Percentiles rank a stretch among this genome's conserved stretches.
These are phyloP conservation scores for Phylloscopus trochiloides DNA, from an alignment of 2,113 vertebrate species.

Conservation along the genomic window DNA sequence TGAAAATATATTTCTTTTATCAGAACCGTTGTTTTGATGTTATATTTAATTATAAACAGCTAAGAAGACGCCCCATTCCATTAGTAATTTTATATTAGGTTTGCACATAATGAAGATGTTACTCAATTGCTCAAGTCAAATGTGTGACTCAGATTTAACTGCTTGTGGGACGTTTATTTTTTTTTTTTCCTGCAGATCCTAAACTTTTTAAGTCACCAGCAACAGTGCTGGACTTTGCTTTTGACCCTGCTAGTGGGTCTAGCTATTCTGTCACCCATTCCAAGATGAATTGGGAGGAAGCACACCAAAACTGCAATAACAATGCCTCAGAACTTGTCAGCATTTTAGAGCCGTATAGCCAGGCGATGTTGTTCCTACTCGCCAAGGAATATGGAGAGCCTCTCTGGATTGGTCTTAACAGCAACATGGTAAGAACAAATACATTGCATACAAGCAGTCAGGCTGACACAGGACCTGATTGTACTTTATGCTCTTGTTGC, in stretches of 20 bases:
- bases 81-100: not conserved
- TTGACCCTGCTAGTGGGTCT: constrained; percentile 73
- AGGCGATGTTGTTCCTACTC: constrained; percentile 75
- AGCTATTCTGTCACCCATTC: constrained; percentile 78
- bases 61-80: not conserved
- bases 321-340: constrained; percentile 81
- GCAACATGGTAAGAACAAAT: constrained; percentile 79
- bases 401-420: constrained; percentile 91
- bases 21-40: not conserved
- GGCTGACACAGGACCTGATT: not conserved
- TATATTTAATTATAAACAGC: not conserved
- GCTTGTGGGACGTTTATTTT: fast-evolving
- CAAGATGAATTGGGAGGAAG: constrained; percentile 87
- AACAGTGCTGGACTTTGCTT: constrained; percentile 46
- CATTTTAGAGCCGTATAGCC: constrained; percentile 75
- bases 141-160: not conserved
- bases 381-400: constrained; percentile 73
- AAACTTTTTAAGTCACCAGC: constrained; percentile 68
- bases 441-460: not conserved
- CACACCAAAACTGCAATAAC: constrained; percentile 79
- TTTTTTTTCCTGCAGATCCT: constrained; percentile 73
- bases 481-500: not conserved
- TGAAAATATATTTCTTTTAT: not conserved
- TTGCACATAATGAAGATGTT: not conserved
- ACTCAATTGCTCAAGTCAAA: not conserved